Percentiles rank a stretch among this genome's conserved stretches.
phyloP scores from a whole-genome alignment of 1,140 invertebrate genomes.

The Drosophila pectinifera region DNA sequence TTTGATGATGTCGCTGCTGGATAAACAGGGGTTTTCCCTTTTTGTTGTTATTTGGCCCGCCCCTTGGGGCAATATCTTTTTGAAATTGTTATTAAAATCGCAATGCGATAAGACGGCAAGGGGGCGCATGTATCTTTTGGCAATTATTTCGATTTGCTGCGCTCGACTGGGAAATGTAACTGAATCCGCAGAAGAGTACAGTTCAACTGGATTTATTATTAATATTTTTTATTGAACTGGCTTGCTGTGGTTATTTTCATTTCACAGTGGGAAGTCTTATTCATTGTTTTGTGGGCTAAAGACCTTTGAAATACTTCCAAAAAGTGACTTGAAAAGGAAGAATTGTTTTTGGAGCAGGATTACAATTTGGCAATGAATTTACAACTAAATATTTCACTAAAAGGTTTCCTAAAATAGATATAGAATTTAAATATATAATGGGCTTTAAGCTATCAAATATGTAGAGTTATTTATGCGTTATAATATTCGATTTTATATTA shows the following conservation, averaged over 20 bases:
- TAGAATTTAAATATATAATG: no score
- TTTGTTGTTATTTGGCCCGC: slow-evolving; percentile 8
- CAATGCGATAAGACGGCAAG: slow-evolving; percentile 54
- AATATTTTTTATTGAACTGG: slow-evolving; percentile 4
- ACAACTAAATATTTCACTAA: no score
- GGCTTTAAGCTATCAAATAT: no score
- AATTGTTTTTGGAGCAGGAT: no score
- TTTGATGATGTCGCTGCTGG: slow-evolving; percentile 67
- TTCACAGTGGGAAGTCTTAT: neutral
- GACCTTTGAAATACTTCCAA: no score
- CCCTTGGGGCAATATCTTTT: slow-evolving; percentile 68
- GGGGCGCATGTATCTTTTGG: slow-evolving; percentile 22
- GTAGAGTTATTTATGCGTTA: no score
- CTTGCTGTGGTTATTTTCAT: neutral
- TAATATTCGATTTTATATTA: no score
- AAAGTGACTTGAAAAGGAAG: no score
- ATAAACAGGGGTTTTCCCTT: slow-evolving; percentile 60
- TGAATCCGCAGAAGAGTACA: neutral
- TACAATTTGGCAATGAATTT: no score
- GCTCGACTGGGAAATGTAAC: slow-evolving; percentile 33
- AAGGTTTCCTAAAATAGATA: no score
- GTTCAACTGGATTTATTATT: slow-evolving; percentile 2
- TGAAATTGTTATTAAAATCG: slow-evolving; percentile 78
- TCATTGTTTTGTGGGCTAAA: neutral
- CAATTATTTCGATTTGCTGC: slow-evolving; percentile 67